These are phyloP conservation scores for Lumbricus terrestris DNA, from an alignment of 2,888 invertebrate genomes.

Conservation along the genomic window DNA sequence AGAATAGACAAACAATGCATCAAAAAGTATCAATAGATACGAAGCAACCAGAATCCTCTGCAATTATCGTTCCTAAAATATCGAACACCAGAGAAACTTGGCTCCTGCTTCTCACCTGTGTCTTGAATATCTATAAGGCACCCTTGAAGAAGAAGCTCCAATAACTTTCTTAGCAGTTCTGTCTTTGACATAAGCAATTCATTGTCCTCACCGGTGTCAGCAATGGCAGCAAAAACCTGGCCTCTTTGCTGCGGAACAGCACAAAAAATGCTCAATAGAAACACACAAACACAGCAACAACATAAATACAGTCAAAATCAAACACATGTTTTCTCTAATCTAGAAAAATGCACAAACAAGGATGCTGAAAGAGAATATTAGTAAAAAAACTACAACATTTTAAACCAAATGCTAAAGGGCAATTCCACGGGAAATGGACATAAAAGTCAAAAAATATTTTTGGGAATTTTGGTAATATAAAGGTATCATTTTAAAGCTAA, in stretches of 20 bases:
- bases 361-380: background rate
- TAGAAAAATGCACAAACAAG: background rate
- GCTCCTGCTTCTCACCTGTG: slow-evolving; percentile 41
- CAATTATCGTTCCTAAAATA: background rate
- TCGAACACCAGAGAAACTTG: background rate
- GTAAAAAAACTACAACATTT: background rate
- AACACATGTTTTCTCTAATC: background rate
- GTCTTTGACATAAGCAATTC: slow-evolving; percentile 65
- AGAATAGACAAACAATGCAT: too few species aligned
- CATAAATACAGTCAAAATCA: background rate
- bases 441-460: too few species aligned
- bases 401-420: background rate
- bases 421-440: too few species aligned
- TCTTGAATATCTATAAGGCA: slow-evolving; percentile 66
- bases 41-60: background rate
- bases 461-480: too few species aligned
- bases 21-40: background rate
- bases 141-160: slow-evolving; percentile 67
- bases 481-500: too few species aligned
- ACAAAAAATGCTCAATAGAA: background rate
- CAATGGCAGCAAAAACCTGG: slow-evolving; percentile 67
- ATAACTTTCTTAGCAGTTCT: slow-evolving; percentile 64
- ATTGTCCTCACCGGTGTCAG: slow-evolving; percentile 65
- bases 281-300: background rate
- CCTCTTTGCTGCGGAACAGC: slow-evolving; percentile 61